Percentiles rank a stretch among this genome's conserved stretches.
Conservation (phyloP, 2,113 vertebrate genomes). For the Cryptoleucopteryx plumbea region DNA sequence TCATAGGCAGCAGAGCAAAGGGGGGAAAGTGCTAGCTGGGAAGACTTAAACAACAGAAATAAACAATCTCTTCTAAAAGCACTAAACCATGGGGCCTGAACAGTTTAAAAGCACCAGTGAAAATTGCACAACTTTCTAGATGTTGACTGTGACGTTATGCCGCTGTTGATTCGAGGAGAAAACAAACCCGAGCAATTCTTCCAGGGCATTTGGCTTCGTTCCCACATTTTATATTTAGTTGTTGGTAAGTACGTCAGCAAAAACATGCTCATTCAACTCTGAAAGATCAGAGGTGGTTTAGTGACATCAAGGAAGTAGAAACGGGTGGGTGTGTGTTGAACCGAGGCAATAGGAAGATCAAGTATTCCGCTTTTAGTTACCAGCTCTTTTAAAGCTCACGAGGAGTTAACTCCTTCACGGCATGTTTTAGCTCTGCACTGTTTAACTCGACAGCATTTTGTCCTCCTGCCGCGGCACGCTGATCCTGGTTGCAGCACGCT, state of each 20-base stretch:
- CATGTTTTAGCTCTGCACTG: rapidly evolving
- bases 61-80: background rate
- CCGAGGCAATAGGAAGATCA: background rate
- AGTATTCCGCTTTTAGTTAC: background rate
- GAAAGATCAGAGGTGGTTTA: background rate
- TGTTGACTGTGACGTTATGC: background rate
- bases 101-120: background rate
- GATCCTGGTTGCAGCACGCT: background rate
- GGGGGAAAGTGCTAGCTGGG: background rate
- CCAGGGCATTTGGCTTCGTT: background rate
- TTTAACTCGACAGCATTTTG: rapidly evolving
- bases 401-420: background rate
- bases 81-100: background rate
- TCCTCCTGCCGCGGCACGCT: background rate
- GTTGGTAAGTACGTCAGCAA: conserved; percentile 19
- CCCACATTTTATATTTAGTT: background rate
- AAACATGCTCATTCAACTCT: background rate
- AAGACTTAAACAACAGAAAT: background rate
- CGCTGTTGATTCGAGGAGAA: background rate
- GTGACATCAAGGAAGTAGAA: conserved; percentile 43
- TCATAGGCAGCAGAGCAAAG: background rate
- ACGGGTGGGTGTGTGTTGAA: background rate
- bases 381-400: rapidly evolving
- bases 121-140: background rate
- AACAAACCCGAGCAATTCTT: background rate